These are phyloP conservation scores for Amphiprion clarkii DNA, from an alignment of 2,797 vertebrate species.

Conservation along the genomic window DNA sequence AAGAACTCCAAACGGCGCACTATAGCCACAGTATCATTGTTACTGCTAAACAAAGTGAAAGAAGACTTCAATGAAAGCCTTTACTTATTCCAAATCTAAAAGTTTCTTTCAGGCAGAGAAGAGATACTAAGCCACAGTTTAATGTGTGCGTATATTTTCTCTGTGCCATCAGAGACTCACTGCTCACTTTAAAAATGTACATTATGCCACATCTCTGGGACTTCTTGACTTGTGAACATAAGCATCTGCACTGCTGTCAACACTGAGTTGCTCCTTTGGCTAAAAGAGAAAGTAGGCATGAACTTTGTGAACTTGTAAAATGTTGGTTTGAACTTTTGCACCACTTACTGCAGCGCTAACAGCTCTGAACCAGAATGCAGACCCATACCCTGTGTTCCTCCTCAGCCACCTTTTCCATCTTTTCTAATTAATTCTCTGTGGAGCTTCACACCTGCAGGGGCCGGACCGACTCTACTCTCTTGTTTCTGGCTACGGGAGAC, in stretches of 20 bases:
- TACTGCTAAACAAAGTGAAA: not conserved
- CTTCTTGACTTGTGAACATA: constrained; percentile 54
- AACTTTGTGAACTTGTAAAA: constrained; percentile 76
- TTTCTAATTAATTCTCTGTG: constrained; percentile 77
- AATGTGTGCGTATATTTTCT: not conserved
- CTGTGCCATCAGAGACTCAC: constrained; percentile 22
- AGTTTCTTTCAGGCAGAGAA: not conserved
- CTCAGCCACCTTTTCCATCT: constrained; percentile 70
- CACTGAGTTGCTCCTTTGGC: constrained; percentile 28
- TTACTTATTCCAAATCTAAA: not conserved
- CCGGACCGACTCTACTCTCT: constrained; percentile 51
- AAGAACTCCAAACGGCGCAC: not conserved
- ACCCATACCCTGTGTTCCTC: constrained; percentile 37
- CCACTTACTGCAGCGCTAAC: constrained; percentile 53
- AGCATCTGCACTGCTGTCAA: constrained; percentile 65
- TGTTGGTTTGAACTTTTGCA: constrained; percentile 74
- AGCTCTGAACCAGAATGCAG: constrained; percentile 52
- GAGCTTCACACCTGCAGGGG: constrained; percentile 65
- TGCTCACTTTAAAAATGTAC: constrained; percentile 42
- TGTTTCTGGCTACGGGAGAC: constrained; percentile 64
- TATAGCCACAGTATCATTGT: not conserved
- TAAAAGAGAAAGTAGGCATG: constrained; percentile 31
- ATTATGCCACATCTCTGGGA: constrained; percentile 41
- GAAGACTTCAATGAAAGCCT: not conserved
- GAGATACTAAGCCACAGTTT: not conserved